These are phyloP conservation scores for Zaprionus africanus DNA, from an alignment of 1,140 invertebrate genomes.

Conservation along the genomic window DNA sequence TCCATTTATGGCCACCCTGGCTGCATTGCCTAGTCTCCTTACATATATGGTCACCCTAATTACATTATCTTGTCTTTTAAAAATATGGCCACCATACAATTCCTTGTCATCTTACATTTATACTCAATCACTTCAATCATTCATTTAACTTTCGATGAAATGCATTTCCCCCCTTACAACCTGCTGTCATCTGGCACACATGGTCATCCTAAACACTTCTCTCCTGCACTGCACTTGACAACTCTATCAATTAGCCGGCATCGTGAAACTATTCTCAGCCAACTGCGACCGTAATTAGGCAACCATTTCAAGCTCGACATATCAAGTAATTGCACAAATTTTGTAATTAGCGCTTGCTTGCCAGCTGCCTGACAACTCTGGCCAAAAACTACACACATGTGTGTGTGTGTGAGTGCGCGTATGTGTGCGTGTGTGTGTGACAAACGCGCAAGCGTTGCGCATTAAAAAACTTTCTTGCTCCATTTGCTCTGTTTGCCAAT, in stretches of 20 bases:
- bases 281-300: constrained; percentile 25
- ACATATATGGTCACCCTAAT: no score
- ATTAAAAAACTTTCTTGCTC: constrained; percentile 48
- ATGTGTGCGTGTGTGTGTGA: no score
- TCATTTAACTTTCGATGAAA: no score
- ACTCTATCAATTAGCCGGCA: constrained; percentile 20
- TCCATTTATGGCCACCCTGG: no score
- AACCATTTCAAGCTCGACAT: constrained; percentile 7
- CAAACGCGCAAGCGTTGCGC: constrained; percentile 37
- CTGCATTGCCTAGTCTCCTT: no score
- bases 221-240: constrained; percentile 14
- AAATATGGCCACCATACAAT: no score
- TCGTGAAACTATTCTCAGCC: constrained; percentile 10
- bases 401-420: no score
- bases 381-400: not conserved
- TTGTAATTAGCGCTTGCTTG: constrained; percentile 30
- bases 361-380: constrained; percentile 43
- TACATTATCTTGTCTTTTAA: no score
- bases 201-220: not conserved
- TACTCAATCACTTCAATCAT: not conserved
- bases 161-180: no score
- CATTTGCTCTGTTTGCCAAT: constrained; percentile 45
- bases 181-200: not conserved
- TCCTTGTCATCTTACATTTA: no score
- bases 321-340: constrained; percentile 40